Evolutionary conservation across 2,888 invertebrate species (phyloP).

Genomic region (Tipula unca): DNA sequence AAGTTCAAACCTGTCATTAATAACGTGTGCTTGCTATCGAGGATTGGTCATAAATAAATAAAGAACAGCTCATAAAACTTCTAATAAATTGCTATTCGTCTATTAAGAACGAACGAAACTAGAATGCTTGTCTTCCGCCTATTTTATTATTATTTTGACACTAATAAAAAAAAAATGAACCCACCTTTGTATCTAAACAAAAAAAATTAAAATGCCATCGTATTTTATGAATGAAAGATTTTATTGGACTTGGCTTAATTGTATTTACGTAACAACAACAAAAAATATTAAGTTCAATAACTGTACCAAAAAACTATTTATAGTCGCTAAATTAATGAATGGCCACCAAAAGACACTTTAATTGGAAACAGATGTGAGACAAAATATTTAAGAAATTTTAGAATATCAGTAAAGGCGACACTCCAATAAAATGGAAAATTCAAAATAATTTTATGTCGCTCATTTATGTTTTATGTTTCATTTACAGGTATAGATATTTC

Average conservation of each 20-base stretch:
- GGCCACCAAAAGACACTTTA: background rate
- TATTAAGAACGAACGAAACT: background rate
- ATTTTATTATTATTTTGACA: background rate
- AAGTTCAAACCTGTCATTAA: background rate
- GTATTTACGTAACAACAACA: background rate
- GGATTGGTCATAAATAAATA: background rate
- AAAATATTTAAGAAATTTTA: background rate
- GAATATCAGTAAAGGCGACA: background rate
- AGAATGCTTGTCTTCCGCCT: background rate
- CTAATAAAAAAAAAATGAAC: background rate
- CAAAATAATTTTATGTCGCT: background rate
- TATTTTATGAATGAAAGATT: background rate
- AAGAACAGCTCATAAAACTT: background rate
- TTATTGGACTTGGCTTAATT: background rate
- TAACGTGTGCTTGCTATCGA: background rate
- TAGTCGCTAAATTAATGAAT: background rate
- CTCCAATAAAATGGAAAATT: background rate
- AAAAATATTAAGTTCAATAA: background rate
- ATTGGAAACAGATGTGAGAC: background rate
- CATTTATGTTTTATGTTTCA: background rate
- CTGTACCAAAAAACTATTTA: background rate
- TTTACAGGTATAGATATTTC: background rate
- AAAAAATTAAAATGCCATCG: background rate
- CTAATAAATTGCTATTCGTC: background rate
- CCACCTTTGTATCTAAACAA: background rate